A percentile compares a stretch with the other conserved stretches of the same genome.
Conservation (phyloP, 2,797 vertebrate genomes). For the Dipus sagitta region DNA sequence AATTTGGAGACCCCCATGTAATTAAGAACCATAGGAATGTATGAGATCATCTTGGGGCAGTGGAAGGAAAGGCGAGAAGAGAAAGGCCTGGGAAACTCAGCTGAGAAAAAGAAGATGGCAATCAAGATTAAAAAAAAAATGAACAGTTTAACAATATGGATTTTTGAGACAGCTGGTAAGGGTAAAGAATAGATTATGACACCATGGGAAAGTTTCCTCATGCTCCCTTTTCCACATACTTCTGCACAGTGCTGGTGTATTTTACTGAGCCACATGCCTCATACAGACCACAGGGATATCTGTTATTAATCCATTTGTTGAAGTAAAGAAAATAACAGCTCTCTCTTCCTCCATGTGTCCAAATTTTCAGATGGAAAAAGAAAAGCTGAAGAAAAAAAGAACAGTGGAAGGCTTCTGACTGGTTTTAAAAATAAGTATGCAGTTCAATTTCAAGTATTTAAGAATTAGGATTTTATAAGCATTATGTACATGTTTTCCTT, state of each 20-base stretch:
- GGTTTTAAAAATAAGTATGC: constrained; percentile 14
- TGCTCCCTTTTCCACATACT: background rate
- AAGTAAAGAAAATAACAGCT: constrained; percentile 8
- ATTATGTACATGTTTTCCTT: background rate
- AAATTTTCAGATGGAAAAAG: constrained; percentile 36
- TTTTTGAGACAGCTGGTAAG: constrained; percentile 50
- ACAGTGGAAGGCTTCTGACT: background rate
- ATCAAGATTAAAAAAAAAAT: background rate
- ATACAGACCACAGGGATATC: constrained; percentile 1
- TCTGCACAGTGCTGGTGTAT: background rate
- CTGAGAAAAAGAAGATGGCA: background rate
- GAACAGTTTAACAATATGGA: constrained; percentile 46
- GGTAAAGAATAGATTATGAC: constrained; percentile 42
- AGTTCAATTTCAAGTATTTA: constrained; percentile 34
- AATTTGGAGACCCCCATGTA: background rate
- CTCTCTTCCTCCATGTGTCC: background rate
- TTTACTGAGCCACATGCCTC: constrained; percentile 12
- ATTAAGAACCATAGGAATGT: constrained; percentile 55
- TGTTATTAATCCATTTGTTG: constrained; percentile 32
- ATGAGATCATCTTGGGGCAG: constrained; percentile 1
- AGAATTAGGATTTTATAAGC: background rate
- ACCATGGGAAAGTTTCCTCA: background rate
- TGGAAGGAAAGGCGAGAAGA: background rate
- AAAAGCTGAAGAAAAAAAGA: background rate
- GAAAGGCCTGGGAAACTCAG: background rate